A percentile compares a stretch with the other conserved stretches of the same genome.
Evolutionary conservation across 2,888 invertebrate genomes (phyloP).

Genomic region (Pantelozetes paolii): DNA sequence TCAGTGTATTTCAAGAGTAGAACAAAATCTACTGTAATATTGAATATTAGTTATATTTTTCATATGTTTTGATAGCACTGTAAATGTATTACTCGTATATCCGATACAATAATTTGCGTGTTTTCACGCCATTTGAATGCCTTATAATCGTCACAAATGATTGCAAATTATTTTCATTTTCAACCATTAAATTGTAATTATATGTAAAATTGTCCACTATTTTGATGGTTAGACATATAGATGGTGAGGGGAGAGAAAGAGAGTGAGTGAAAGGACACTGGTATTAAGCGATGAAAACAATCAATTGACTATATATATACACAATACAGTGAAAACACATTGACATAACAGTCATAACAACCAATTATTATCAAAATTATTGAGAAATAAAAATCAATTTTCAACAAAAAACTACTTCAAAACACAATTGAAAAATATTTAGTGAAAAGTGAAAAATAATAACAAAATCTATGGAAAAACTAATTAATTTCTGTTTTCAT

Average conservation of each 20-base stretch:
- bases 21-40: background rate
- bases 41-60: background rate
- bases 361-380: background rate
- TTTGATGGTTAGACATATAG: background rate
- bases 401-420: background rate
- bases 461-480: slow-evolving; percentile 26
- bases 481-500: slow-evolving; percentile 22
- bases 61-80: background rate
- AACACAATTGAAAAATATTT: background rate
- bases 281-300: background rate
- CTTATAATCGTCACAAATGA: slow-evolving; percentile 28
- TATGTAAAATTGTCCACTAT: slow-evolving; percentile 19
- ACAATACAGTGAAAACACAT: background rate
- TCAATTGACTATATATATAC: slow-evolving; percentile 1
- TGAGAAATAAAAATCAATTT: background rate
- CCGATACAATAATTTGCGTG: slow-evolving; percentile 24
- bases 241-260: background rate
- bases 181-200: slow-evolving; percentile 34
- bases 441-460: background rate
- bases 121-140: slow-evolving; percentile 27
- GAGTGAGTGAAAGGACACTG: background rate
- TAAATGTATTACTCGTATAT: background rate
- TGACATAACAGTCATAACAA: background rate
- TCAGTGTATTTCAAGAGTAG: background rate
- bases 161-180: slow-evolving; percentile 24